Percentiles rank a stretch among this genome's conserved stretches.
phyloP scores from a whole-genome alignment of 2,888 invertebrate species.

The Boloria euphrosyne region DNA sequence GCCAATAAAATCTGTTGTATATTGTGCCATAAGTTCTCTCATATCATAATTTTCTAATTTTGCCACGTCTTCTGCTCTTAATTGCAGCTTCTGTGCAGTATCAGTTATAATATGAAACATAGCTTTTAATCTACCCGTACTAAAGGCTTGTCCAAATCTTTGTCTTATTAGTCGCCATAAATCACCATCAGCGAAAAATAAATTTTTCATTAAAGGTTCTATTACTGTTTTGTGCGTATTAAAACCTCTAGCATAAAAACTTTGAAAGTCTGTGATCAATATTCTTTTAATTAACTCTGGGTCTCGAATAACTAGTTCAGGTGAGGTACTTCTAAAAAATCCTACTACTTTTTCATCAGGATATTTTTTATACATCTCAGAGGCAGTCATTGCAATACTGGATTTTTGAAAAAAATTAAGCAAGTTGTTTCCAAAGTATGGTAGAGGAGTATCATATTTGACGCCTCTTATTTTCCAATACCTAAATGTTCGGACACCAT shows the following conservation, averaged over 20 bases:
- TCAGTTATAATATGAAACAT: slow-evolving; percentile 73
- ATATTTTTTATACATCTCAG: slow-evolving; percentile 61
- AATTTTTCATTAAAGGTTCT: slow-evolving; percentile 66
- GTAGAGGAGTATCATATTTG: slow-evolving; percentile 63
- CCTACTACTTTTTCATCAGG: slow-evolving; percentile 70
- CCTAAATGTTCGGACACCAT: slow-evolving; percentile 57
- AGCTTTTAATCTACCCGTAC: slow-evolving; percentile 67
- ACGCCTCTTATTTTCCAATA: slow-evolving; percentile 68
- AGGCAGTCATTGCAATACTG: slow-evolving; percentile 65
- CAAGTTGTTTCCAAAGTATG: slow-evolving; percentile 61
- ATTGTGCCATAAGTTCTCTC: slow-evolving; percentile 71
- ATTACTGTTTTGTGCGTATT: slow-evolving; percentile 60
- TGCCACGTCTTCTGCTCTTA: slow-evolving; percentile 56
- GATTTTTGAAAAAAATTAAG: slow-evolving; percentile 58
- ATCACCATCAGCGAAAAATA: slow-evolving; percentile 72
- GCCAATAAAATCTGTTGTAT: slow-evolving; percentile 73
- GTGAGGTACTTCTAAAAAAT: slow-evolving; percentile 58
- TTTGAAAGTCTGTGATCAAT: slow-evolving; percentile 62
- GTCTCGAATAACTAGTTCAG: slow-evolving; percentile 68
- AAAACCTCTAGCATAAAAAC: slow-evolving; percentile 64
- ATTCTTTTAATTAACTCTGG: slow-evolving; percentile 66
- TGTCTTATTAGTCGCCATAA: slow-evolving; percentile 68
- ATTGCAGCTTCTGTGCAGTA: slow-evolving; percentile 64
- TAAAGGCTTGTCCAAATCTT: slow-evolving; percentile 69
- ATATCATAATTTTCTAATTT: slow-evolving; percentile 60